Base-by-base conservation (phyloP, 2,113 vertebrate species). In the Lichenostomus cassidix region DNA sequence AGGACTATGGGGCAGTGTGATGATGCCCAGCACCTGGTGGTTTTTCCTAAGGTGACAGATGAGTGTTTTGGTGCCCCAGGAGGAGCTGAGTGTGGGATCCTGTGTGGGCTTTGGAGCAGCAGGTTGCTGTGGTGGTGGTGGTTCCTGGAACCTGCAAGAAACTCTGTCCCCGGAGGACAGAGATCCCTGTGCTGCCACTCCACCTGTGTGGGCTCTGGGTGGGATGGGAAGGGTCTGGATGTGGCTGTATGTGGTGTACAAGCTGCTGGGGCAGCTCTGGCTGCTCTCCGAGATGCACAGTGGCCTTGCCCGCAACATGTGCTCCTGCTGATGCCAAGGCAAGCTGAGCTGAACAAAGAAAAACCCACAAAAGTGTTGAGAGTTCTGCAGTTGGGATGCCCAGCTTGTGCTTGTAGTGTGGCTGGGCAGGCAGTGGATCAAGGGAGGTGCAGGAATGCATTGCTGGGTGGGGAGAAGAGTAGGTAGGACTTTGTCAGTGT, bases 321-420 rank as follows among this genome's bases (percentile, higher is more conserved):
- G 55, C 49, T 82, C 23, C 33, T 68, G 29, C 25, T 68, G 74
- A 28, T 3, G 7, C 58, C 37, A 10, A 41, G 59, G 71, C 29
- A 50, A 58, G 37, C 31, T 29, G 85, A 83, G 73, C 39, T 88
- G 39, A 42, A 1, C 64, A 52, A 35, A 89, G n/a, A 21, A 67
- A 83, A 50, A 5, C 31, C 20, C 7, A 18, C 37, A 7, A 5
- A 56, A 46, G 46, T 1, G 3, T 41, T 0, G 5, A n/a, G 44
- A 2, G 3, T 49, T 42, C 35, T 0, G 0, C 18, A 5, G n/a
- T 21, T 75, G 0, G 14, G 37, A 14, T 33, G 28, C 50, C 8
- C 16, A 5, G 6, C 0, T 1, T 53, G 46, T n/a, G 42, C 71
- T 76, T 0, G 4, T 35, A 16, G 12, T 56, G 24, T 22, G 62